A percentile compares a stretch with the other conserved stretches of the same genome.
phyloP scores from a whole-genome alignment of 2,113 vertebrate genomes.

The Ammospiza caudacuta region DNA sequence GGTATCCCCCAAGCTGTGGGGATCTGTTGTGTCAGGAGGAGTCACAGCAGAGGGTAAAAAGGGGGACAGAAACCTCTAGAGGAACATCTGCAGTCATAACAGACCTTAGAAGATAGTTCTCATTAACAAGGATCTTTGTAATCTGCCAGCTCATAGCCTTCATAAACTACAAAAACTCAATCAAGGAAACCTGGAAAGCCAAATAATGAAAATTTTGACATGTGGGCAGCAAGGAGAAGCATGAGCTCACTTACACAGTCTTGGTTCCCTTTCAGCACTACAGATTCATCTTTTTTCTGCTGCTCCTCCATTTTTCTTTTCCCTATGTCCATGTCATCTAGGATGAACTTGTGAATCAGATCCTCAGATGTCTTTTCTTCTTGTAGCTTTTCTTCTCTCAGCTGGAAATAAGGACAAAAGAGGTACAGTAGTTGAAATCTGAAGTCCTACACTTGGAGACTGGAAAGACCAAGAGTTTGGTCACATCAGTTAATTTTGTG shows the following conservation, averaged over 20 bases:
- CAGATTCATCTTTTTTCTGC: slow-evolving; percentile 75
- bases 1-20: neutral
- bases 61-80: neutral
- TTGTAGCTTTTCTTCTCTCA: slow-evolving; percentile 77
- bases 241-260: slow-evolving; percentile 69
- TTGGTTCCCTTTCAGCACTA: slow-evolving; percentile 59
- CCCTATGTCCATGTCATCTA: slow-evolving; percentile 70
- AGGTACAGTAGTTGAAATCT: neutral
- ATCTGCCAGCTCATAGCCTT: neutral
- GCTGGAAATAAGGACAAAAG: slow-evolving; percentile 51
- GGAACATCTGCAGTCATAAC: neutral
- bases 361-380: slow-evolving; percentile 77
- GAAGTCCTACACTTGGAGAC: neutral
- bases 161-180: neutral
- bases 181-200: neutral
- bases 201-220: neutral
- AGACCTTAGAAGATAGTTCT: neutral
- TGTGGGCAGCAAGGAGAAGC: neutral
- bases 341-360: slow-evolving; percentile 66
- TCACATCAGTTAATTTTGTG: neutral
- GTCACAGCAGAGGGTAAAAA: neutral
- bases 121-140: neutral
- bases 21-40: neutral
- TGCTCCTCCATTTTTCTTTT: slow-evolving; percentile 74
- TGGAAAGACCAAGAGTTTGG: neutral